These are phyloP conservation scores for Artibeus jamaicensis DNA, from an alignment of 2,797 vertebrate species.

Conservation along the genomic window DNA sequence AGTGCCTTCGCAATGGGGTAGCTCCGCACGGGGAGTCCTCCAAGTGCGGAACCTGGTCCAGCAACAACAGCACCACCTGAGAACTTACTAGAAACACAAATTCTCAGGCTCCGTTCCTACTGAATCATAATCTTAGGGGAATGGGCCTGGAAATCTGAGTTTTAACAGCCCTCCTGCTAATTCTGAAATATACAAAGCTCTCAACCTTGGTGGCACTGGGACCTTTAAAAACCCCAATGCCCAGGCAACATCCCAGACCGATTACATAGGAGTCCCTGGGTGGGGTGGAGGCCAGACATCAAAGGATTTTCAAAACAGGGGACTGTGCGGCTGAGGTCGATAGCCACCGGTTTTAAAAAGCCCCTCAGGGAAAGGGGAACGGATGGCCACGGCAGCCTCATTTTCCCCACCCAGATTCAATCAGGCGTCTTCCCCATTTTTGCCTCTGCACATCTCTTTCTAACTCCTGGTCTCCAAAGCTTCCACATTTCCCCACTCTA, in stretches of 20 bases:
- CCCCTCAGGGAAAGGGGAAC: neutral
- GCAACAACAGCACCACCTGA: neutral
- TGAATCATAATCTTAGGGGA: neutral
- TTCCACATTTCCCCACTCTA: neutral
- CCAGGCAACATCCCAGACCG: neutral
- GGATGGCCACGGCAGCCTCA: neutral
- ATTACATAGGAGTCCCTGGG: neutral
- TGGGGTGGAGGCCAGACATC: neutral
- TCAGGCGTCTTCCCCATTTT: neutral
- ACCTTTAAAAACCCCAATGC: neutral
- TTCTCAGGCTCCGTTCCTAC: neutral
- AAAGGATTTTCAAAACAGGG: neutral
- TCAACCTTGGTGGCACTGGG: neutral
- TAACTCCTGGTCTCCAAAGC: neutral
- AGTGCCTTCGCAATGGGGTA: neutral
- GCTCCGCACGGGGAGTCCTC: neutral
- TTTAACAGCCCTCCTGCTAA: neutral
- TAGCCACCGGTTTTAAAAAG: neutral
- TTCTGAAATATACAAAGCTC: neutral
- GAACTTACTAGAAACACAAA: conserved; percentile 9
- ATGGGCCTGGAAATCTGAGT: neutral
- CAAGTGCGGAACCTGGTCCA: neutral
- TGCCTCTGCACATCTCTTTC: neutral
- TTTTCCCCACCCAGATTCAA: neutral
- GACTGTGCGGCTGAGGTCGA: neutral